Evolutionary conservation across 2,113 vertebrate genomes (phyloP).

Genomic region (Cervus canadensis): DNA sequence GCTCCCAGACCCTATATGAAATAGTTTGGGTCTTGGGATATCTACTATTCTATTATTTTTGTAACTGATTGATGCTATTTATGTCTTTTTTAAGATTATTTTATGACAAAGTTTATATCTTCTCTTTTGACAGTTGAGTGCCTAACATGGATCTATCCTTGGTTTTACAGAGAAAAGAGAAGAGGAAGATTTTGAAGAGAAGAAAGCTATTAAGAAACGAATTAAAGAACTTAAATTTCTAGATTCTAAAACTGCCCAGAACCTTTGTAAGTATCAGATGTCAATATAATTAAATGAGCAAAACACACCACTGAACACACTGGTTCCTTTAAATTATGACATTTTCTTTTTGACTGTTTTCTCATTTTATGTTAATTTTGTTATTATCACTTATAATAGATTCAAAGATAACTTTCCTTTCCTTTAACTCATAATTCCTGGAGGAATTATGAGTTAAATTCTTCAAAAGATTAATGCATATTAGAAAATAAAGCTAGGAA

Average conservation of each 20-base stretch:
- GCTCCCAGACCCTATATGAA: not conserved
- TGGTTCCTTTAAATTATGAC: not conserved
- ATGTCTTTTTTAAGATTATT: not conserved
- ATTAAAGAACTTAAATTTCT: slow-evolving; percentile 97
- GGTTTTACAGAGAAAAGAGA: slow-evolving; percentile 86
- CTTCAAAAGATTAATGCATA: slow-evolving; percentile 24
- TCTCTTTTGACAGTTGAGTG: not conserved
- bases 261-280: slow-evolving; percentile 90
- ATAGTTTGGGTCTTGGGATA: not conserved
- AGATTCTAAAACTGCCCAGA: slow-evolving; percentile 96
- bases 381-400: slow-evolving; percentile 27
- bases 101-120: not conserved
- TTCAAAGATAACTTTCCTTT: not conserved
- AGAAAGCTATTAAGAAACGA: slow-evolving; percentile 91
- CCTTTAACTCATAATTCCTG: not conserved
- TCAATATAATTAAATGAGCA: not conserved
- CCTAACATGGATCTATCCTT: slow-evolving; percentile 36
- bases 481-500: slow-evolving; percentile 11
- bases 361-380: slow-evolving; percentile 1
- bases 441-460: slow-evolving; percentile 8
- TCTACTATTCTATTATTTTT: not conserved
- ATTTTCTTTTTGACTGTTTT: slow-evolving; percentile 25
- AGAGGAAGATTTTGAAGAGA: slow-evolving; percentile 90
- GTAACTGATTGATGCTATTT: not conserved
- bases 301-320: not conserved